These are phyloP conservation scores for Cheumatopsyche charites DNA, from an alignment of 1,140 invertebrate genomes.

Conservation along the genomic window DNA sequence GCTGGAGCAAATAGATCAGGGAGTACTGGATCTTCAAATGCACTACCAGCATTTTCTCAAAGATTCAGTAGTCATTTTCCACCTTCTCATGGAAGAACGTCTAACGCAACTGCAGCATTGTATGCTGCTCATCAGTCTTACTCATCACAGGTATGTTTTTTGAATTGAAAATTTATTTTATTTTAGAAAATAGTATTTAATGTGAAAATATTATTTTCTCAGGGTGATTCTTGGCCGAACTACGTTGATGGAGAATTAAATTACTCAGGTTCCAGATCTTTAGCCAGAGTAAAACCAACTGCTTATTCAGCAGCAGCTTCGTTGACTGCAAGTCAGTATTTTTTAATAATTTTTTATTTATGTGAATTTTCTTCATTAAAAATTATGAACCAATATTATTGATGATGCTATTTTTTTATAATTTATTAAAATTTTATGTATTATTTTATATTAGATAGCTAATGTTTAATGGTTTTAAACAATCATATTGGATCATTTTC, in stretches of 20 bases:
- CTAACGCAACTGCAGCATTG: slow-evolving; percentile 15
- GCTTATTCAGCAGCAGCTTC: slow-evolving; percentile 45
- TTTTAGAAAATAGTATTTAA: too few relatives aligned
- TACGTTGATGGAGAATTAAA: slow-evolving; percentile 13
- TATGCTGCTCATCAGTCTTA: slow-evolving; percentile 31
- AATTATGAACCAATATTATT: not conserved
- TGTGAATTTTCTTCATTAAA: not conserved
- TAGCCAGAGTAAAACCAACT: not conserved
- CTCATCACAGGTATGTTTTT: slow-evolving; percentile 34
- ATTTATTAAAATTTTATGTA: too few relatives aligned
- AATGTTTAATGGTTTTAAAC: too few relatives aligned
- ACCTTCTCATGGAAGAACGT: slow-evolving; percentile 29
- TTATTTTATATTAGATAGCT: too few relatives aligned
- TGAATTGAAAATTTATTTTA: not conserved
- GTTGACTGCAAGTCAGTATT: slow-evolving; percentile 46
- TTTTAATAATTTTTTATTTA: slow-evolving; percentile 6
- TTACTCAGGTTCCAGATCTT: slow-evolving; percentile 31
- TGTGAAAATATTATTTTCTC: not conserved
- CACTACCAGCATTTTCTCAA: slow-evolving; percentile 43
- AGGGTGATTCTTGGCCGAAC: slow-evolving; percentile 32
- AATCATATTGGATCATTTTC: too few relatives aligned
- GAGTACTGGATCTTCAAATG: not conserved
- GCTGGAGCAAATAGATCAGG: not conserved
- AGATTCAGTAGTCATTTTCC: slow-evolving; percentile 40
- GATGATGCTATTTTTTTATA: too few relatives aligned